Base-by-base conservation (phyloP, 2,888 invertebrate species). In the Thera obeliscata region DNA sequence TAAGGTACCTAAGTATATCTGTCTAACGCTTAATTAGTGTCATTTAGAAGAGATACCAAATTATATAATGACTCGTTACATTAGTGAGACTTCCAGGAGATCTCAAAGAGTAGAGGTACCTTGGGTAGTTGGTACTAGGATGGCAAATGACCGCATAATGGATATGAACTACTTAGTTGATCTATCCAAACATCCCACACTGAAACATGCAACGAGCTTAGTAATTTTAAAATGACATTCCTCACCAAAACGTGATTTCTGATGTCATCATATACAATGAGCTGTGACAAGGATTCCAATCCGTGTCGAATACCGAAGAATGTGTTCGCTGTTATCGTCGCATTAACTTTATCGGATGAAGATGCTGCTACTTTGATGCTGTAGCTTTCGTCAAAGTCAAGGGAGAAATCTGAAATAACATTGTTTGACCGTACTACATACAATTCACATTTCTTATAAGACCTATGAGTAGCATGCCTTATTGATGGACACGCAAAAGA, bases 281-380 rank as follows among this genome's bases (percentile, higher is more conserved):
- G 85, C 78, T 96, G 96, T 0, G 94, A 89, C 3, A 96, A 86
- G 0, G 96, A 96, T 87, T 96, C 96, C 59, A 96, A 78, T 0
- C 94, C 96, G 77, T 96, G 94, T 3, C 96, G 90, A 0, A 95
- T 90, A 0, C 97, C 97, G 79, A 96, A 96, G 85, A 95, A 96
- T 2, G 93, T 95, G 3, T 88, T 83, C 0, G 95, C 95, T 0
- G 76, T 82, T 63, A 97, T 94, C 0, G 92, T 93, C 0, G 94
- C 95, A 64, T 94, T 94, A 60, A 95, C 85, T 59, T 86, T 84
- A n/a, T 94, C 94, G 56, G 89, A 91, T 0, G 85, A 73, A 8
- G 87, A 81, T 56, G 93, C 87, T 0, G 86, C 74, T 0, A 95
- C 85, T 22, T 80, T 81, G 35, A 95, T 76, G 0, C 77, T 76